These are phyloP conservation scores for Poeciliopsis retropinna DNA, from an alignment of 2,113 vertebrate genomes.

Conservation along the genomic window DNA sequence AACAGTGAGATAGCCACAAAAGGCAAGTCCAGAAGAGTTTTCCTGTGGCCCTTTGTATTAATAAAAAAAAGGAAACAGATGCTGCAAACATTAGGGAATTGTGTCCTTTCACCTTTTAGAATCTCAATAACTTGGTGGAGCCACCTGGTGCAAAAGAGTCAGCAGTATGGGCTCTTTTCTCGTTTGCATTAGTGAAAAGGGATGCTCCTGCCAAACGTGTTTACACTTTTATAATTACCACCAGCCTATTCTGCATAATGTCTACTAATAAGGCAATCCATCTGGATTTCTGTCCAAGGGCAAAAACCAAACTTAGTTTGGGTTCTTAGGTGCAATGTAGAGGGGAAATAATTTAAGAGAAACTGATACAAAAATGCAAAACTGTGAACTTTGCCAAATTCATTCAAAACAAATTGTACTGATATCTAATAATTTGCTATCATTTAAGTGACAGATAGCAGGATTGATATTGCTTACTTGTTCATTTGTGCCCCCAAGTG, in stretches of 20 bases:
- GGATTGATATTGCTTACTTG: slow-evolving; percentile 58
- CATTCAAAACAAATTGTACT: neutral
- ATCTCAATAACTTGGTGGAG: slow-evolving; percentile 58
- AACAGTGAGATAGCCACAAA: slow-evolving; percentile 21
- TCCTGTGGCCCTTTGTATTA: slow-evolving; percentile 11
- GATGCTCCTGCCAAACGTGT: slow-evolving; percentile 60
- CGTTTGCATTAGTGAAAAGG: slow-evolving; percentile 62
- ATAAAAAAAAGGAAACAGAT: slow-evolving; percentile 44
- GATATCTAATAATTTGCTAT: slow-evolving; percentile 48
- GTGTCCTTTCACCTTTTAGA: slow-evolving; percentile 57
- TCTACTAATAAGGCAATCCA: slow-evolving; percentile 69
- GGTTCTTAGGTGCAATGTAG: slow-evolving; percentile 40
- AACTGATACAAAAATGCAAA: neutral
- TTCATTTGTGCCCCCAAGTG: slow-evolving; percentile 78
- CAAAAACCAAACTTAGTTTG: slow-evolving; percentile 44
- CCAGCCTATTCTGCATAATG: slow-evolving; percentile 71
- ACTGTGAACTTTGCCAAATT: neutral
- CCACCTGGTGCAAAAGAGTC: slow-evolving; percentile 67
- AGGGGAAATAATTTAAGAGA: slow-evolving; percentile 1
- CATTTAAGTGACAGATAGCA: slow-evolving; percentile 32
- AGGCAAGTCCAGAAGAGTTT: slow-evolving; percentile 34
- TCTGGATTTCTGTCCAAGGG: slow-evolving; percentile 65
- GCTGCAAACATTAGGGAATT: slow-evolving; percentile 47
- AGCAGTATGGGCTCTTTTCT: slow-evolving; percentile 48
- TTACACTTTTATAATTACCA: slow-evolving; percentile 72